Conservation (phyloP, 1,140 invertebrate genomes). For the Homalodisca vitripennis region DNA sequence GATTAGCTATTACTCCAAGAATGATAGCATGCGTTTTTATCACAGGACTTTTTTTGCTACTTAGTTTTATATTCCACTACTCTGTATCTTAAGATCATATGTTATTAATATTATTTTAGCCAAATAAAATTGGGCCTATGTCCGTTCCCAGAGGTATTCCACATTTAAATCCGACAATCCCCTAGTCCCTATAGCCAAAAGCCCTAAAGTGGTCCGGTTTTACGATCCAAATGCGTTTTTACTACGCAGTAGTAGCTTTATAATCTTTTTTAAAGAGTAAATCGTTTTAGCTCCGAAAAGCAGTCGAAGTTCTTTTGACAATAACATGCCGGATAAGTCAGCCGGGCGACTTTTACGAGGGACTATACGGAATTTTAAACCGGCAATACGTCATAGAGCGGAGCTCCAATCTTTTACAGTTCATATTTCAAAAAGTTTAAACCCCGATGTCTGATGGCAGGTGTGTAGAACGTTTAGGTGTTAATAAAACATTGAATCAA, state of each 20-base stretch:
- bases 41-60: no score
- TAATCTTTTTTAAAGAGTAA: background rate
- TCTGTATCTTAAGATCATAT: no score
- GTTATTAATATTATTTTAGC: no score
- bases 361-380: background rate
- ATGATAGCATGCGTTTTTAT: no score
- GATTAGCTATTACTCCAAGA: no score
- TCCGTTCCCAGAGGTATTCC: background rate
- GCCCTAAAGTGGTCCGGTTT: background rate
- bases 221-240: background rate
- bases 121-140: background rate
- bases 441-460: background rate
- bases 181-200: background rate
- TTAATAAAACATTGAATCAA: background rate
- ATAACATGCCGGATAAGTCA: background rate
- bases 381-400: background rate
- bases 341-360: background rate
- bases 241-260: background rate
- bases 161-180: constrained; percentile 2
- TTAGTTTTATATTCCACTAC: no score
- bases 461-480: background rate
- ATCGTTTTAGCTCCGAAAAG: background rate
- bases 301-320: background rate
- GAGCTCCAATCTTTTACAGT: background rate
- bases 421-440: background rate